Base-by-base conservation (phyloP, 2,113 vertebrate species). In the Mungos mungo region DNA sequence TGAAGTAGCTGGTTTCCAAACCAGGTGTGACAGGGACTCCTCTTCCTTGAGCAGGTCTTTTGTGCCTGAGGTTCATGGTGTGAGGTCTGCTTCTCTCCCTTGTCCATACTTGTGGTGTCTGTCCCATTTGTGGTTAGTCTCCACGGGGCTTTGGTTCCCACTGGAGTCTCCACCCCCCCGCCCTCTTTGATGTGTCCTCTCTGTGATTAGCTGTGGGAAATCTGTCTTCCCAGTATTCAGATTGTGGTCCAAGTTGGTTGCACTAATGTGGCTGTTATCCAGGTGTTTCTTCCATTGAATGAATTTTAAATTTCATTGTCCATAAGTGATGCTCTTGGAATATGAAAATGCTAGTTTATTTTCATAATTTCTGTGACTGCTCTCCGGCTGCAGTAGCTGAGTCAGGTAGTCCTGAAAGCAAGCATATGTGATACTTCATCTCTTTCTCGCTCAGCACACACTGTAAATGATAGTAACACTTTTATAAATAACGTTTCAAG, bases 301-400 rank as follows among this genome's bases (percentile, higher is more conserved):
- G 41, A 79, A 90, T 31, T 90, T 90, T 50, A 90, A 90, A 54
- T 88, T 88, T 96, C 9, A 33, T n/a, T 92, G 10, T 90, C 60
- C 35, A 25, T 95, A 77, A 92, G 25, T 95, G 91, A 72, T 19
- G 13, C 7, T 47, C 45, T 71, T 92, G 38, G 65, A 50, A 4
- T n/a, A 52, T 6, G 23, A 80, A 88, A 83, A 72, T 54, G 19
- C 18, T 77, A 27, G 38, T 83, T 83, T 92, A 77, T 83, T 87
- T 93, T n/a, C 33, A 6, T 63, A 12, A 41, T 83, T 10, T 96
- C 33, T 93, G 0, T 47, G 6, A 2, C 18, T 71, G 54, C 45
- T 94, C 94, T 74, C 38, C 57, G 54, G 50, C 68, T 47, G 11
- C 29, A 69, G 1, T 5, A 69, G 47, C 86, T 77, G 72, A 66